phyloP scores from a whole-genome alignment of 2,888 invertebrate species.

The Nomada ruficornis region DNA sequence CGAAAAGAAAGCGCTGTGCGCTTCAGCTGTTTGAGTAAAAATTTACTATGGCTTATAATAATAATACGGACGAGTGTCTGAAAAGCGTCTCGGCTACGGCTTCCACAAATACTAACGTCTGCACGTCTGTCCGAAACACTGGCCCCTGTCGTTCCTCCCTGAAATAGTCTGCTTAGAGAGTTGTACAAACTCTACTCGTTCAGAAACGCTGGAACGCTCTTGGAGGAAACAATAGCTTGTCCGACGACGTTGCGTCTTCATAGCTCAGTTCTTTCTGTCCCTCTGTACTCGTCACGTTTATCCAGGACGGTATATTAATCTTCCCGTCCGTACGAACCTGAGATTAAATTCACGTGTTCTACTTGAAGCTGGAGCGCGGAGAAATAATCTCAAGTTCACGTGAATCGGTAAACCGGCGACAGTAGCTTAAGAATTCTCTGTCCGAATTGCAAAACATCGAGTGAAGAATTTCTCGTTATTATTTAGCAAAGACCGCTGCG shows the following conservation, averaged over 20 bases:
- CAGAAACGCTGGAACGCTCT: conserved; percentile 38
- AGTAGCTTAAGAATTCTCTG: too few species aligned
- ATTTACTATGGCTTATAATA: neutral
- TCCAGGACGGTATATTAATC: conserved; percentile 8
- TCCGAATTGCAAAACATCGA: too few species aligned
- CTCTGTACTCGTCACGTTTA: conserved; percentile 37
- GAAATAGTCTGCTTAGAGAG: conserved; percentile 56
- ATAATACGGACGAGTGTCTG: conserved; percentile 14
- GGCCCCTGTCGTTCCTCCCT: conserved; percentile 3
- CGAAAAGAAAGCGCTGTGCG: neutral
- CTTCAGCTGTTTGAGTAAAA: neutral
- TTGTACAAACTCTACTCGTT: conserved; percentile 52
- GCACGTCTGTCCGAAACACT: neutral
- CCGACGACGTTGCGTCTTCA: conserved; percentile 19
- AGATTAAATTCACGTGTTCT: conserved; percentile 48
- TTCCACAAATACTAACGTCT: conserved; percentile 14
- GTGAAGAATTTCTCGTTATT: neutral
- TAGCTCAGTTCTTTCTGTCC: neutral
- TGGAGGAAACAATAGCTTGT: conserved; percentile 54
- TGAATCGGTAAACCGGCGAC: neutral
- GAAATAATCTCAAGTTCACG: conserved; percentile 31
- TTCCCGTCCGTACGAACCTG: neutral
- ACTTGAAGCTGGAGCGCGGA: neutral
- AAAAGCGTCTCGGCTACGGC: conserved; percentile 7
- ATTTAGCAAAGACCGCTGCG: conserved; percentile 19